A percentile compares a stretch with the other conserved stretches of the same genome.
These are phyloP conservation scores for Trichopria drosophilae DNA, from an alignment of 2,888 invertebrate species.

Conservation along the genomic window DNA sequence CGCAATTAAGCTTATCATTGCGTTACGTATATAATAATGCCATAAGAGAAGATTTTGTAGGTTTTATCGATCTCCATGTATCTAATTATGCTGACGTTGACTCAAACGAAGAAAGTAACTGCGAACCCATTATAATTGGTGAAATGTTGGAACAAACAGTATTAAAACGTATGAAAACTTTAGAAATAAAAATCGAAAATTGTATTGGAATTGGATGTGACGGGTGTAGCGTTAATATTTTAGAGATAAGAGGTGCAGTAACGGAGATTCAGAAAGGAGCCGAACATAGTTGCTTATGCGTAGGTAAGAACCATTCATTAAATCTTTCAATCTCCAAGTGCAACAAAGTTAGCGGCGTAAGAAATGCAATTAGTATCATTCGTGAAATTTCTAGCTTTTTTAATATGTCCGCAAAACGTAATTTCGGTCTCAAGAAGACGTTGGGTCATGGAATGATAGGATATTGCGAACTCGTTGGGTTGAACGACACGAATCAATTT, in stretches of 20 bases:
- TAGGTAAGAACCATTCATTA: conserved; percentile 41
- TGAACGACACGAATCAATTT: conserved; percentile 35
- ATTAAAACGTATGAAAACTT: conserved; percentile 35
- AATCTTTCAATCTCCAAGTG: conserved; percentile 42
- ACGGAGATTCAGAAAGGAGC: conserved; percentile 38
- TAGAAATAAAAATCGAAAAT: conserved; percentile 35
- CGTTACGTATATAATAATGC: conserved; percentile 27
- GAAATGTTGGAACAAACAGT: conserved; percentile 37
- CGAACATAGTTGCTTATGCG: conserved; percentile 37
- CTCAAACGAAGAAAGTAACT: conserved; percentile 26
- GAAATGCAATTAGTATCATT: conserved; percentile 36
- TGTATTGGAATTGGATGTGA: conserved; percentile 43
- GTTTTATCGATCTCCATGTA: conserved; percentile 40
- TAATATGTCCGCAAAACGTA: conserved; percentile 37
- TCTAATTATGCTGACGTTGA: no score
- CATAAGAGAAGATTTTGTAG: conserved; percentile 38
- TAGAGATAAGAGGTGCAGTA: conserved; percentile 43
- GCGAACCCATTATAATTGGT: conserved; percentile 37
- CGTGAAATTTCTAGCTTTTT: conserved; percentile 36
- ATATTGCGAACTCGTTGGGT: conserved; percentile 37
- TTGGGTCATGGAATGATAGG: conserved; percentile 29
- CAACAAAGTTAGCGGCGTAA: conserved; percentile 34
- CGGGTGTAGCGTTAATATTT: conserved; percentile 44
- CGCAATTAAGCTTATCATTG: conserved; percentile 42
- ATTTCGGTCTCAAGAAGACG: conserved; percentile 32